These are phyloP conservation scores for Gymnothorax reevesii DNA, from an alignment of 2,797 vertebrate genomes.

Conservation along the genomic window DNA sequence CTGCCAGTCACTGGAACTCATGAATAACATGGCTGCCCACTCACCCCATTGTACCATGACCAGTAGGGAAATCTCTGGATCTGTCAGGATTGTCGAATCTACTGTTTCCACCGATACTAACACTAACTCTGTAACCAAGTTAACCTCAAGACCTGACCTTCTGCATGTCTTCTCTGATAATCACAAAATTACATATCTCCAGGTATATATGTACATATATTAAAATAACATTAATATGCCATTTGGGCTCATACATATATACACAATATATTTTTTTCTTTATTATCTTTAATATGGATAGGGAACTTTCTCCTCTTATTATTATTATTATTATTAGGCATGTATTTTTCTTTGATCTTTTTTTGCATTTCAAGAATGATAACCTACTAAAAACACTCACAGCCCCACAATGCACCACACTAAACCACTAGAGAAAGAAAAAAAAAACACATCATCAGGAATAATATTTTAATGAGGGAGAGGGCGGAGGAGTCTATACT, in stretches of 20 bases:
- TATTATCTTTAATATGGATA: constrained; percentile 65
- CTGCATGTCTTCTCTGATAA: constrained; percentile 61
- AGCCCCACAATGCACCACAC: constrained; percentile 59
- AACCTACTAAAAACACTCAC: constrained; percentile 68
- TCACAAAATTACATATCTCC: constrained; percentile 56
- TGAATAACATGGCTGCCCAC: not conserved
- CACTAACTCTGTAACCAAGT: constrained; percentile 52
- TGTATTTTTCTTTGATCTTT: constrained; percentile 30
- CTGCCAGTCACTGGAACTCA: constrained; percentile 64
- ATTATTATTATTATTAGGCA: constrained; percentile 38
- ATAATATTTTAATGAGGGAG: constrained; percentile 45
- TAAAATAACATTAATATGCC: constrained; percentile 60
- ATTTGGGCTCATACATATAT: constrained; percentile 67
- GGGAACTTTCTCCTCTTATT: constrained; percentile 55
- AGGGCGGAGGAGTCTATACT: constrained; percentile 41
- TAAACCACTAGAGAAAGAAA: constrained; percentile 30
- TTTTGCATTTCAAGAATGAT: constrained; percentile 52
- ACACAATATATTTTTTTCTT: constrained; percentile 64
- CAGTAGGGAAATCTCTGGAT: constrained; percentile 56
- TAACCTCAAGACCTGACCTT: constrained; percentile 55
- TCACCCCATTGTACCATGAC: constrained; percentile 55
- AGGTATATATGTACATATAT: constrained; percentile 71
- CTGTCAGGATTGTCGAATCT: constrained; percentile 57
- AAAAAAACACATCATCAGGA: constrained; percentile 42
- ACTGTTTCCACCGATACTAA: constrained; percentile 68